phyloP scores from a whole-genome alignment of 2,888 invertebrate genomes.

The Drosophila maculinotata region DNA sequence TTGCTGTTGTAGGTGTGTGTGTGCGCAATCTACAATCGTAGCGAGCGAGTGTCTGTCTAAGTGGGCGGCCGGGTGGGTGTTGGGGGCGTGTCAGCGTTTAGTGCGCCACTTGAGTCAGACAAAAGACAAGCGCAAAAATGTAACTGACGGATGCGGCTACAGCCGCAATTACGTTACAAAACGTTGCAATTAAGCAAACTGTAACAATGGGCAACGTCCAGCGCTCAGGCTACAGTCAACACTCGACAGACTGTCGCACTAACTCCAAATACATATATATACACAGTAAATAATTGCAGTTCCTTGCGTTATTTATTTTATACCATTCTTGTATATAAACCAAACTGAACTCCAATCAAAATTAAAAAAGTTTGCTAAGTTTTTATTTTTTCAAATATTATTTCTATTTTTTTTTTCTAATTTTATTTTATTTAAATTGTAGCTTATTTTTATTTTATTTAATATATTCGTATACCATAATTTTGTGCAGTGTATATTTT shows the following conservation, averaged over 20 bases:
- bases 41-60: conserved; percentile 5
- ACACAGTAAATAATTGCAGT: neutral
- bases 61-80: neutral
- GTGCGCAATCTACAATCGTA: conserved; percentile 77
- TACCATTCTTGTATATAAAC: too few species aligned
- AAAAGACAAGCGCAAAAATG: conserved; percentile 59
- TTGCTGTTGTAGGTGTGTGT: neutral
- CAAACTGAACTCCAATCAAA: too few species aligned
- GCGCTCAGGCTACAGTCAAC: conserved; percentile 20
- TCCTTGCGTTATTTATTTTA: neutral
- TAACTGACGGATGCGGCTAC: conserved; percentile 67
- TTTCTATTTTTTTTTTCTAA: too few species aligned
- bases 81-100: conserved; percentile 48
- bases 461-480: too few species aligned
- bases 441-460: neutral
- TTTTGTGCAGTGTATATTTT: neutral
- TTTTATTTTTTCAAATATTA: too few species aligned
- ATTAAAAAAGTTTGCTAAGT: too few species aligned
- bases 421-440: too few species aligned
- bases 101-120: conserved; percentile 74
- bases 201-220: conserved; percentile 61
- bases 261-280: conserved; percentile 20
- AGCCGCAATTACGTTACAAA: conserved; percentile 76
- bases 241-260: conserved; percentile 26
- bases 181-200: conserved; percentile 81